These are phyloP conservation scores for Drosophila maculinotata DNA, from an alignment of 2,888 invertebrate species.

Conservation along the genomic window DNA sequence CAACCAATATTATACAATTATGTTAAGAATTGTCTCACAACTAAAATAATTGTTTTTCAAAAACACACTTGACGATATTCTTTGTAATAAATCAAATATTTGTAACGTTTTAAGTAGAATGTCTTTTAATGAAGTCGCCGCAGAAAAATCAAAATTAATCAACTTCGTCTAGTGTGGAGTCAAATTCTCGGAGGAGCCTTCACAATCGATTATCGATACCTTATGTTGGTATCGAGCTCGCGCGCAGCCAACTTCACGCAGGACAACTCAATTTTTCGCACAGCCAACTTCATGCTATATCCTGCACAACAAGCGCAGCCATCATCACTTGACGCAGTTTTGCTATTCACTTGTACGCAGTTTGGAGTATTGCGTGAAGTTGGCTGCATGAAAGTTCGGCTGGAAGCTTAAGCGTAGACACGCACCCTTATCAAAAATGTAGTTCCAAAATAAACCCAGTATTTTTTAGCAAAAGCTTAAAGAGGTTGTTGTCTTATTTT, in stretches of 20 bases:
- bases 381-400: background rate
- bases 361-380: background rate
- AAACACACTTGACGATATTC: background rate
- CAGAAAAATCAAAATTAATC: background rate
- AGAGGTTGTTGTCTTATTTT: background rate
- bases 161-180: background rate
- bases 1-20: background rate
- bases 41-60: background rate
- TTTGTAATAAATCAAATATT: slow-evolving; percentile 2
- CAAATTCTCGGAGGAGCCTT: too few relatives aligned
- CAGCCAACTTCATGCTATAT: background rate
- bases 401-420: background rate
- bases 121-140: background rate
- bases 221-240: background rate
- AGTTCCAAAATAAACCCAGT: slow-evolving; percentile 1
- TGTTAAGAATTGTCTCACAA: too few relatives aligned
- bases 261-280: background rate
- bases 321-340: slow-evolving; percentile 1
- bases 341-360: background rate
- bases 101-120: slow-evolving; percentile 7
- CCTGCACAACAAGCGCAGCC: background rate
- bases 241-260: background rate
- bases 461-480: background rate
- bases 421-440: background rate
- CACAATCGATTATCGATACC: background rate